A percentile compares a stretch with the other conserved stretches of the same genome.
These are phyloP conservation scores for Temnothorax ravouxi DNA, from an alignment of 2,888 invertebrate genomes.

Conservation along the genomic window DNA sequence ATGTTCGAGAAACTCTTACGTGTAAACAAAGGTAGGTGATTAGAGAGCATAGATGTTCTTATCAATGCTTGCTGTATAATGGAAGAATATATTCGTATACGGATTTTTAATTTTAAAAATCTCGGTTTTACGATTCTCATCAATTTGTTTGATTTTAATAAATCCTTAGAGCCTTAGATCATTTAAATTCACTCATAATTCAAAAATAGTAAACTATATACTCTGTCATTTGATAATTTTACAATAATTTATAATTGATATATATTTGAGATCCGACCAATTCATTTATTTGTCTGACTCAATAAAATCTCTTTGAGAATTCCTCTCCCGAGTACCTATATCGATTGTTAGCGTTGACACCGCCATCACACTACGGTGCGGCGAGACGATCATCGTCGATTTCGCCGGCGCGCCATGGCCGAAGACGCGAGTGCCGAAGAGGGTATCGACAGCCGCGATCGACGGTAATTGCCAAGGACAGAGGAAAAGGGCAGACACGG, in stretches of 20 bases:
- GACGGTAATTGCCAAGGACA: conserved; percentile 75
- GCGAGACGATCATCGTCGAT: conserved; percentile 36
- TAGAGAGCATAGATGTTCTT: neutral
- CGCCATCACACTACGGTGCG: neutral
- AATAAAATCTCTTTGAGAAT: conserved; percentile 24
- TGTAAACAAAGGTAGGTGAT: neutral
- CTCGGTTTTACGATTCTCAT: neutral
- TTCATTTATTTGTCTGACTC: neutral
- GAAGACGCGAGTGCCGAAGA: conserved; percentile 42
- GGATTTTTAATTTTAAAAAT: neutral
- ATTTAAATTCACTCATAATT: neutral
- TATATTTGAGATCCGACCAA: neutral
- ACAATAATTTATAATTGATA: neutral
- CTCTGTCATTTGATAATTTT: neutral
- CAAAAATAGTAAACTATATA: neutral
- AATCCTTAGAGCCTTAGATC: neutral
- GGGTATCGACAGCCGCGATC: conserved; percentile 80
- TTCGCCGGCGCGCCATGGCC: conserved; percentile 27
- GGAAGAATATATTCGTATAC: neutral
- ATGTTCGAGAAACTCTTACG: neutral
- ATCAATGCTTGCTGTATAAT: too few relatives aligned
- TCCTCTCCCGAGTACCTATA: neutral
- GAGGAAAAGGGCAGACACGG: conserved; percentile 78
- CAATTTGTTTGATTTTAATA: neutral
- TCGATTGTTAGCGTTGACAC: conserved; percentile 13